These are phyloP conservation scores for Porphyrio hochstetteri DNA, from an alignment of 2,113 vertebrate genomes.

Conservation along the genomic window DNA sequence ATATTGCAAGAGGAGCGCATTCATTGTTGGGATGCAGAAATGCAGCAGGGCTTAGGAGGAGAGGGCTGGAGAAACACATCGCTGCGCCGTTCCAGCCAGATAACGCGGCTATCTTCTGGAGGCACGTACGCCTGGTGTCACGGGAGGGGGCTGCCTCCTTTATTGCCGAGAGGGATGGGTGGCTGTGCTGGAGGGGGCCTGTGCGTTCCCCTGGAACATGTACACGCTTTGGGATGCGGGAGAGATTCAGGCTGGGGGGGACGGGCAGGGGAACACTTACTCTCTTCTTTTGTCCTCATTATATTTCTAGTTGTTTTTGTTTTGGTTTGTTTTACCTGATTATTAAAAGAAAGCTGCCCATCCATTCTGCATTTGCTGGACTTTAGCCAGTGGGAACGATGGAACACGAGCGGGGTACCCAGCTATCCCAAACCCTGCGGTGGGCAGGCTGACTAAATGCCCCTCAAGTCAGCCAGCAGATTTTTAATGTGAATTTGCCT, in stretches of 20 bases:
- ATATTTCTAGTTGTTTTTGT: not conserved
- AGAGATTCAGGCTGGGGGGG: not conserved
- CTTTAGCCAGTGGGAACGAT: not conserved
- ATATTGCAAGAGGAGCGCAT: constrained; percentile 37
- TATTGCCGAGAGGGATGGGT: not conserved
- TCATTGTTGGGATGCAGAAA: constrained; percentile 65
- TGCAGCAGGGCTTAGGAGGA: constrained; percentile 7
- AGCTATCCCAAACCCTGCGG: not conserved
- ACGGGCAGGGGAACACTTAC: constrained; percentile 29
- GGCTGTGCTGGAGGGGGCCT: not conserved
- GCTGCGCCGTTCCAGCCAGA: constrained; percentile 39
- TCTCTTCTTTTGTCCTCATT: constrained; percentile 43
- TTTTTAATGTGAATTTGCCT: not conserved
- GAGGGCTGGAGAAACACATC: constrained; percentile 3
- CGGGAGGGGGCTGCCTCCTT: constrained; percentile 43
- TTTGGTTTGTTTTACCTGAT: not conserved
- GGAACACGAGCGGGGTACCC: not conserved
- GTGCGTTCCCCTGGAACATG: not conserved
- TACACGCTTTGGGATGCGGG: not conserved
- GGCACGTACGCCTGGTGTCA: not conserved
- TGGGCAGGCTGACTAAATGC: not conserved
- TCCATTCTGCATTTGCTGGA: not conserved
- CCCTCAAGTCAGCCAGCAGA: not conserved
- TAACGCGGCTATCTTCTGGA: constrained; percentile 22
- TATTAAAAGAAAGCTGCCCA: not conserved